Evolutionary conservation across 2,113 vertebrate genomes (phyloP).

Genomic region (Catagonus wagneri): DNA sequence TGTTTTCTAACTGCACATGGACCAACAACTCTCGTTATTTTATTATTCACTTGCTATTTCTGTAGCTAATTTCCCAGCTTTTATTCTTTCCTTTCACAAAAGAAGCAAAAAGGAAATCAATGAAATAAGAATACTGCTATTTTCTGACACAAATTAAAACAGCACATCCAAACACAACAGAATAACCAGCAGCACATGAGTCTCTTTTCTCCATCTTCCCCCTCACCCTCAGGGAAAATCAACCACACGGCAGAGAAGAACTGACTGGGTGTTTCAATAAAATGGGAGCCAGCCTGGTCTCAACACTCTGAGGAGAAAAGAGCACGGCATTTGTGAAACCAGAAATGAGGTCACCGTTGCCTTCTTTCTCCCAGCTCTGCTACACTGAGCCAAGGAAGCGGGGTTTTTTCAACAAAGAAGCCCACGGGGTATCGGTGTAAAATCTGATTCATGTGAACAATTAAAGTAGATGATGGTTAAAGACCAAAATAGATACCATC

Average conservation of each 20-base stretch:
- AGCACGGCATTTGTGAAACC: not conserved
- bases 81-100: slow-evolving; percentile 49
- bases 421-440: not conserved
- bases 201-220: slow-evolving; percentile 8
- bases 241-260: slow-evolving; percentile 51
- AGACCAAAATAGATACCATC: not conserved
- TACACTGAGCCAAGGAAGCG: not conserved
- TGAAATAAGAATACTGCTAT: slow-evolving; percentile 62
- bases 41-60: slow-evolving; percentile 61
- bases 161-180: slow-evolving; percentile 55
- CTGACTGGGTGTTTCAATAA: not conserved
- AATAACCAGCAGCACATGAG: slow-evolving; percentile 29
- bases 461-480: not conserved
- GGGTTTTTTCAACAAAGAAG: not conserved
- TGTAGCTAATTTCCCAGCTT: slow-evolving; percentile 44
- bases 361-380: not conserved
- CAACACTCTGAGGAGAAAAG: not conserved
- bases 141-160: slow-evolving; percentile 71
- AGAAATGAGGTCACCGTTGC: not conserved
- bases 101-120: slow-evolving; percentile 57
- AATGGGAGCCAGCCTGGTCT: not conserved
- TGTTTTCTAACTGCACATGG: not conserved
- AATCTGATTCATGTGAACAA: not conserved
- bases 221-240: not conserved
- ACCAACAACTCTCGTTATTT: slow-evolving; percentile 53